phyloP scores from a whole-genome alignment of 1,140 invertebrate genomes.

The Neotoxoptera formosana region DNA sequence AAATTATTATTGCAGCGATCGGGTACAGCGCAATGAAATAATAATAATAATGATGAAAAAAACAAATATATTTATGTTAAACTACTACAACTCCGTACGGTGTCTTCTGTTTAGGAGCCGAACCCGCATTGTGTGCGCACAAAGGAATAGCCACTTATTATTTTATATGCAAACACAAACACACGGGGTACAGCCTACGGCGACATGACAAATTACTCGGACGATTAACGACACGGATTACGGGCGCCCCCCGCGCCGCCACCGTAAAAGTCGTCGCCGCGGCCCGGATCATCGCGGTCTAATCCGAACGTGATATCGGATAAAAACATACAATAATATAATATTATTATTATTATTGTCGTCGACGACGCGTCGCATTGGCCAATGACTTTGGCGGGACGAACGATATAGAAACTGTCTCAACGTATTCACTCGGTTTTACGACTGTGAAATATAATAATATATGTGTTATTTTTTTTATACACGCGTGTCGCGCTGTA shows the following conservation, averaged over 20 bases:
- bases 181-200: background rate
- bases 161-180: background rate
- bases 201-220: slow-evolving; percentile 26
- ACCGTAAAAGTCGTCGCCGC: background rate
- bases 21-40: background rate
- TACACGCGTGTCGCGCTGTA: background rate
- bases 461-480: background rate
- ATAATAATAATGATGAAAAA: background rate
- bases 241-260: background rate
- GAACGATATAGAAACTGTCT: background rate
- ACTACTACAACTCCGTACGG: background rate
- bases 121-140: slow-evolving; percentile 34
- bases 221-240: slow-evolving; percentile 26
- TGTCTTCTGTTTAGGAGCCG: slow-evolving; percentile 46
- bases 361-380: background rate
- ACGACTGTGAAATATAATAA: slow-evolving; percentile 23
- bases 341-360: background rate
- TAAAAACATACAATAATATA: background rate
- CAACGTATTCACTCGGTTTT: background rate
- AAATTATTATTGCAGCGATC: slow-evolving; percentile 32
- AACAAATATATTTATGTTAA: slow-evolving; percentile 25
- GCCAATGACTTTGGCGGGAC: background rate
- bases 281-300: background rate
- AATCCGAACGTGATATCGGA: background rate
- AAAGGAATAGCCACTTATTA: slow-evolving; percentile 29